Evolutionary conservation across 2,113 vertebrate species (phyloP).

Genomic region (Bos javanicus): DNA sequence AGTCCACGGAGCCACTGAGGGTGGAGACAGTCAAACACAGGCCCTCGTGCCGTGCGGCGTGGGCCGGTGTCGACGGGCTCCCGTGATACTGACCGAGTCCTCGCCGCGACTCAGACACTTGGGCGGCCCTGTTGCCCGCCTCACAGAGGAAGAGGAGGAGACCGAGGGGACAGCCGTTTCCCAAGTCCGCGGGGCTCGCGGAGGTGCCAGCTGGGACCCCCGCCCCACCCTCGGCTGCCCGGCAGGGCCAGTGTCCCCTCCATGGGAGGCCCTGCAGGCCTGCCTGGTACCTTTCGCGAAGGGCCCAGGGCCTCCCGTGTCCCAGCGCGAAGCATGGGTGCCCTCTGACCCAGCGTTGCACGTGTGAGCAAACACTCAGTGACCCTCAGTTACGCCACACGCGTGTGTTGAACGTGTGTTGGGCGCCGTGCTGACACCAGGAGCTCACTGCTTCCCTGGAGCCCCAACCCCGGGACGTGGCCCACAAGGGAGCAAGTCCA

Average conservation of each 20-base stretch:
- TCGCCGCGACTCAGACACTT: rapidly evolving
- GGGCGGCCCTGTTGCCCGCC: rapidly evolving
- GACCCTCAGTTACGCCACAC: too few relatives aligned
- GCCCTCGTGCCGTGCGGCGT: rapidly evolving
- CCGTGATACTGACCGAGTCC: rapidly evolving
- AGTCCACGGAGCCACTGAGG: rapidly evolving
- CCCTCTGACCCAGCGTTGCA: neutral
- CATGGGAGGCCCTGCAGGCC: rapidly evolving
- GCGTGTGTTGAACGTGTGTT: rapidly evolving
- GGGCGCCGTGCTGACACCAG: neutral
- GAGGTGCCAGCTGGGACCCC: neutral
- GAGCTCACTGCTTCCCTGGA: neutral
- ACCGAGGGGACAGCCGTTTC: neutral
- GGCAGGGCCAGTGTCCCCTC: neutral
- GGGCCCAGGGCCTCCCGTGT: rapidly evolving
- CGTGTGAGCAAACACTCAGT: neutral
- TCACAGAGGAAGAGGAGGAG: neutral
- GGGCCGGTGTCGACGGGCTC: neutral
- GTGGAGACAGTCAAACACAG: too few relatives aligned
- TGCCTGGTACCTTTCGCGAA: neutral
- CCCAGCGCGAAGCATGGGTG: rapidly evolving
- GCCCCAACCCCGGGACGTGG: rapidly evolving
- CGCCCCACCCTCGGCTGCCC: rapidly evolving
- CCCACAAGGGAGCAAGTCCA: neutral
- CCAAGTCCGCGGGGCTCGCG: neutral